Percentiles rank a stretch among this genome's conserved stretches.
These are phyloP conservation scores for Lottia scabra DNA, from an alignment of 2,888 invertebrate genomes.

Conservation along the genomic window DNA sequence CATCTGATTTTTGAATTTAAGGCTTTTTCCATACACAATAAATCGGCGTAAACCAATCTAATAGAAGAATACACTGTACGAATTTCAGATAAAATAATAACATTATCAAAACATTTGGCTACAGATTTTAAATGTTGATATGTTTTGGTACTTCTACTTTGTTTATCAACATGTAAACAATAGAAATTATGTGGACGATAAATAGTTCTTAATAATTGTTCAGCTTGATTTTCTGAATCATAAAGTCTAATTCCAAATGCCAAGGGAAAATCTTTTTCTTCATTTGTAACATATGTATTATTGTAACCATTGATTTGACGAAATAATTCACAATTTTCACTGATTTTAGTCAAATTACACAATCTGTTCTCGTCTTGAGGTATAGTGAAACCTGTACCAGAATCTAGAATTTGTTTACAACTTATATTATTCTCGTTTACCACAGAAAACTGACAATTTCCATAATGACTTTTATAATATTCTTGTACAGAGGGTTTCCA, in stretches of 20 bases:
- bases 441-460: background rate
- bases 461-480: background rate
- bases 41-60: constrained; percentile 38
- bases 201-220: constrained; percentile 56
- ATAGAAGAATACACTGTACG: constrained; percentile 40
- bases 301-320: constrained; percentile 34
- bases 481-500: background rate
- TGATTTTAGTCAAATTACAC: constrained; percentile 25
- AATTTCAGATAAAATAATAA: constrained; percentile 44
- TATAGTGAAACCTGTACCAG: background rate
- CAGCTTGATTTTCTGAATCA: constrained; percentile 44
- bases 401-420: background rate
- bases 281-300: constrained; percentile 25
- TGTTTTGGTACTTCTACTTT: constrained; percentile 38
- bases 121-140: constrained; percentile 39
- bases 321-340: constrained; percentile 27
- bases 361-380: background rate
- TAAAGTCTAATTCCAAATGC: constrained; percentile 57
- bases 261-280: constrained; percentile 51
- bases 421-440: background rate
- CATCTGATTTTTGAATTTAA: constrained; percentile 42
- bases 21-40: constrained; percentile 40
- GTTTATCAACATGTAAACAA: constrained; percentile 63
- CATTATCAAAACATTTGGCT: constrained; percentile 52
- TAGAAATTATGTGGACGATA: constrained; percentile 64